phyloP scores from a whole-genome alignment of 92 coral and sea anemone species.

The Anthopleura xanthogrammica region DNA sequence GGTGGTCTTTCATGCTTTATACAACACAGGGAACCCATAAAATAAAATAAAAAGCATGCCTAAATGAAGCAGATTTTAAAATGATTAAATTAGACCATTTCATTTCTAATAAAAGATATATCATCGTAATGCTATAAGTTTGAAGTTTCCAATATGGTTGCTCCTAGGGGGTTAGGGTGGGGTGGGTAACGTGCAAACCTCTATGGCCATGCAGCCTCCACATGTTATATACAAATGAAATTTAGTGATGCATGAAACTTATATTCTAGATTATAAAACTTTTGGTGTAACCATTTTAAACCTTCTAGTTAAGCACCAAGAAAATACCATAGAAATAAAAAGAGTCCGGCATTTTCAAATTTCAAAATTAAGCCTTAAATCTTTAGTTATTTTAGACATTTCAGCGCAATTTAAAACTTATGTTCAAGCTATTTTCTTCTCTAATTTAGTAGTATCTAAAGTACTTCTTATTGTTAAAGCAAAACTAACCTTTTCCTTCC shows the following conservation, averaged over 20 bases:
- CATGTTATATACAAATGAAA: no score
- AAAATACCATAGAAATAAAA: background rate
- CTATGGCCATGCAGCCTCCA: no score
- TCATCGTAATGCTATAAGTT: background rate
- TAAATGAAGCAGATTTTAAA: no score
- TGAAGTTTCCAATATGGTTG: background rate
- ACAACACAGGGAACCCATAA: background rate
- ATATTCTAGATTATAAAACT: no score
- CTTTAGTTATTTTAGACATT: background rate
- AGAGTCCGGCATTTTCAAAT: background rate
- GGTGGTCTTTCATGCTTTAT: no score
- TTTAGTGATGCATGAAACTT: no score
- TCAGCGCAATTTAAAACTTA: background rate
- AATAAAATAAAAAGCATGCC: background rate
- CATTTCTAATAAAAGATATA: background rate
- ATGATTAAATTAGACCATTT: no score
- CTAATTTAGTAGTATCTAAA: background rate
- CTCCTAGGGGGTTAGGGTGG: background rate
- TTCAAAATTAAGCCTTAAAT: background rate
- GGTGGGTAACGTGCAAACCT: background rate
- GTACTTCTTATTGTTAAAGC: background rate
- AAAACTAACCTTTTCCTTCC: constrained; percentile 60
- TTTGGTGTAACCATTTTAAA: no score
- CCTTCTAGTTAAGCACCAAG: no score
- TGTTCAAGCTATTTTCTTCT: background rate